Evolutionary conservation across 2,888 invertebrate species (phyloP), one percentile per base, ranked within the genome.

Genomic region (Ypsolopha scabrella): DNA sequence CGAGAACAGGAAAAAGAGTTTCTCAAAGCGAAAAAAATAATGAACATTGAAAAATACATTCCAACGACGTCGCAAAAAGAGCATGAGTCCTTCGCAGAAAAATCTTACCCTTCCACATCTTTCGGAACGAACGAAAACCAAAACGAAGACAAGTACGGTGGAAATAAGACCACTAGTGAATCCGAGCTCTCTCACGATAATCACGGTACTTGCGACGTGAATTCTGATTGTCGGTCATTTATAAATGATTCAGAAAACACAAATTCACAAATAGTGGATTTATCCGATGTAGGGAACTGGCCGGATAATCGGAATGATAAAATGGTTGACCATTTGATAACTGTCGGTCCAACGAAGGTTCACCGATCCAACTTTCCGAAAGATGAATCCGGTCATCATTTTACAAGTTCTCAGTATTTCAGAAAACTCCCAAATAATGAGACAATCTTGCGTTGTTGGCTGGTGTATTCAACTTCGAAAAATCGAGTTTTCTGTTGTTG

Each of bases 401-500:
- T 58, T 45, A 54, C 56, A 13, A 55, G 55, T 55, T 55, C 55
- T 39, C 56, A 55, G 51, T 53, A 50, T 11, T 53, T 14, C 13
- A 52, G 53, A 58, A 57, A 52, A 56, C 52, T 58, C 44, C 51
- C 53, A 56, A 59, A 57, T 54, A 55, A 51, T 52, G 56, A 58
- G 52, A 56, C 9, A 54, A 54, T 58, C 55, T 51, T 56, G 54
- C 51, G 57, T 54, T 53, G 58, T 51, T 60, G 59, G 56, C 52
- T 59, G 51, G 50, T 58, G 47, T 57, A 59, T 56, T 59, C 59
- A 10, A 45, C 52, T 53, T 57, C 54, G 49, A 54, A 54, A 38
- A 51, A 60, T 58, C 51, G 53, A 51, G 58, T 59, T 52, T 57
- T 56, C 51, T 60, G 57, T 58, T 60, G 59, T 58, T 55, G 59